Base-by-base conservation (phyloP, 2,113 vertebrate species). In the Panurus biarmicus region DNA sequence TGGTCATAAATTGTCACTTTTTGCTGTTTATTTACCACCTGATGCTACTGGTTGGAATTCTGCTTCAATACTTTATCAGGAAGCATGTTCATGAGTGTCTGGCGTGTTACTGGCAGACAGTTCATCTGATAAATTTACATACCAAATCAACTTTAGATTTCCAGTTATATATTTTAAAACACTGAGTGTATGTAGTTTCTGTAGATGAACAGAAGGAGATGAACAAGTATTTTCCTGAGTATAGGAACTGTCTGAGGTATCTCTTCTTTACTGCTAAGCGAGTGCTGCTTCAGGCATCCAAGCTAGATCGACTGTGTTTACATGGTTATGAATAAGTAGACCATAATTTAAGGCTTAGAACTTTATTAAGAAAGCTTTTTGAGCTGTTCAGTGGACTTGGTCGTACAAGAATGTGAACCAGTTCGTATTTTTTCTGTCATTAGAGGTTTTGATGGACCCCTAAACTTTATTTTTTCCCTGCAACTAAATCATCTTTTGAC, bases 81-180 rank as follows among this genome's bases (percentile, higher is more conserved):
- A 58, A 57, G 12, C 23, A 9, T 14, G 5, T 50, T 81, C 0
- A 0, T 33, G 78, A 82, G 22, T 56, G 15, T 12, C 40, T 78
- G 62, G 7, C 35, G 82, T 64, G 26, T 78, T 76, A 31, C 22
- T 64, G 16, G 56, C 36, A 85, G 33, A 25, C 20, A 47, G 9
- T 62, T 92, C 28, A 40, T 85, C 38, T 90, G 50, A 57, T 54
- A 62, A 83, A 70, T 51, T 48, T 91, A 33, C 6, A 3, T 54
- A 42, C 9, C 24, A 93, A 75, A 73, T 89, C n/a, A 70, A 75
- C 64, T 78, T 88, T n/a, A 69, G 26, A 23, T 65, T 94, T 74
- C 29, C 25, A 62, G 2, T 71, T 31, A 17, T 19, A 7, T 51
- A 12, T 87, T 94, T 91, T 60, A 53, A 70, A 87, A 80, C 25